Percentiles rank a stretch among this genome's conserved stretches.
Conservation (phyloP, 2,113 vertebrate species). For the Esox niger region DNA sequence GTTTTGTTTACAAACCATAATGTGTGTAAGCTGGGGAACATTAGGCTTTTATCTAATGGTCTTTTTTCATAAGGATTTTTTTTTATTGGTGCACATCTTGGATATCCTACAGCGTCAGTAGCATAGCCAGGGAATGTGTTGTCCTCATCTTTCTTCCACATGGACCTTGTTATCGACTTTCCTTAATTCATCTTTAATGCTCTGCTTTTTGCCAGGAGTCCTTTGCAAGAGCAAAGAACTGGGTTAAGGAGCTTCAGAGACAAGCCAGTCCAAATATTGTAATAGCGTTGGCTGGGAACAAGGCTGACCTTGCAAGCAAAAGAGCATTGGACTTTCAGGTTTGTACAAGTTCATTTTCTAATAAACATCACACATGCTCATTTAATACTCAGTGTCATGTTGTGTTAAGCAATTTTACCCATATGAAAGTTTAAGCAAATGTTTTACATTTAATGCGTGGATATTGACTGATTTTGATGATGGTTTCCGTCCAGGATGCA, state of each 20-base stretch:
- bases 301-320: conserved; percentile 95
- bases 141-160: conserved; percentile 18
- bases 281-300: conserved; percentile 99
- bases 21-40: no score
- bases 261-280: conserved; percentile 99
- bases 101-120: not conserved
- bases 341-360: conserved; percentile 50
- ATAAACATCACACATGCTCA: no score
- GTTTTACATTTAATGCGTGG: no score
- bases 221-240: conserved; percentile 98
- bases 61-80: conserved; percentile 7
- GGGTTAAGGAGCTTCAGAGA: conserved; percentile 99
- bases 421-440: no score
- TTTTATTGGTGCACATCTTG: not conserved
- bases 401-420: no score
- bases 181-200: not conserved
- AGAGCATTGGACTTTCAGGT: conserved; percentile 98
- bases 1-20: not conserved
- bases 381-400: no score
- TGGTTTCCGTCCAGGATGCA: conserved; percentile 80
- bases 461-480: no score
- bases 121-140: not conserved
- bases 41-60: not conserved
- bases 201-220: conserved; percentile 83
- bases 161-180: conserved; percentile 29